phyloP scores from a whole-genome alignment of 2,797 vertebrate genomes.

The Phataginus tetradactyla region DNA sequence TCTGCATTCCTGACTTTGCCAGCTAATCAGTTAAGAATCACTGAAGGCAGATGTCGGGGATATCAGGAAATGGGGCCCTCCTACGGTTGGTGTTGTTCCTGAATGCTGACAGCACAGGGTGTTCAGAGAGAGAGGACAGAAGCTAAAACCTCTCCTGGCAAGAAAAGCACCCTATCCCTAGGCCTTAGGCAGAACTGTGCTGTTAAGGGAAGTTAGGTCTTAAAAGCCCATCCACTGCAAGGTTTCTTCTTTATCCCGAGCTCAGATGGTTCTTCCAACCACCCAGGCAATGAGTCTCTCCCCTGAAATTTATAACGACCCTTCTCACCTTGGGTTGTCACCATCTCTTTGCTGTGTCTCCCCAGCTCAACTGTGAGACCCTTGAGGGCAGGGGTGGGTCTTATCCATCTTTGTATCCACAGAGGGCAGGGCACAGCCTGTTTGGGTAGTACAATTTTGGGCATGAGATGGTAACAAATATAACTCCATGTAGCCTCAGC shows the following conservation, averaged over 20 bases:
- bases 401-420: neutral
- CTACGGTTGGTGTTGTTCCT: neutral
- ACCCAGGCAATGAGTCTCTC: neutral
- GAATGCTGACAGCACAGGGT: neutral
- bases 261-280: neutral
- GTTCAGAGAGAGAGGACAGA: neutral
- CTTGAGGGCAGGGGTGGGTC: neutral
- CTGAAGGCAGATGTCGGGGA: neutral
- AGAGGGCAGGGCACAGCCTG: neutral
- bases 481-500: neutral
- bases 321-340: neutral
- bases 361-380: neutral
- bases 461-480: neutral
- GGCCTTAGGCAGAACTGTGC: neutral
- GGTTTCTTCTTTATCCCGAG: neutral
- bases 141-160: neutral
- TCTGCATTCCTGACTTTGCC: constrained; percentile 65
- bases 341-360: neutral
- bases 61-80: neutral
- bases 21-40: constrained; percentile 56
- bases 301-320: neutral
- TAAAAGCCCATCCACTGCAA: neutral
- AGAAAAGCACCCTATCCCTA: neutral
- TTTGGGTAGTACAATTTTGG: neutral
- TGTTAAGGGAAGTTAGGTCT: neutral